Conservation (phyloP, 1,140 invertebrate genomes). For the Mercenaria mercenaria region DNA sequence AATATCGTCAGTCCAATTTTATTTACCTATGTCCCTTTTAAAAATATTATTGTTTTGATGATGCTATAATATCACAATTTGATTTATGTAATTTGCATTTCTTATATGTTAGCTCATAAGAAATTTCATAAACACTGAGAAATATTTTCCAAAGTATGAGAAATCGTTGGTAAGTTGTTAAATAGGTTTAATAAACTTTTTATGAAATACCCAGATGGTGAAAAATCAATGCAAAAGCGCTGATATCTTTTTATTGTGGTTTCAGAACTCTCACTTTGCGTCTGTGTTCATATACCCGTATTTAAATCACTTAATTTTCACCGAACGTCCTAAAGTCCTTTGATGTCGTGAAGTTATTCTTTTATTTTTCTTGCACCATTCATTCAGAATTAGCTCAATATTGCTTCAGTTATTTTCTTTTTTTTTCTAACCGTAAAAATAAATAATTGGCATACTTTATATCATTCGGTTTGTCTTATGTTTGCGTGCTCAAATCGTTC, state of each 20-base stretch:
- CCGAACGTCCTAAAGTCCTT: constrained; percentile 1
- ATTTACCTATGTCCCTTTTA: background rate
- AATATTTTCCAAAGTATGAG: background rate
- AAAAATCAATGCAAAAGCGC: background rate
- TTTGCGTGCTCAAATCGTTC: background rate
- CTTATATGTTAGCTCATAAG: background rate
- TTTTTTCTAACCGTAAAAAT: background rate
- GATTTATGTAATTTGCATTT: constrained; percentile 15
- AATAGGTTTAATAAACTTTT: constrained; percentile 17
- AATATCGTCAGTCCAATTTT: background rate
- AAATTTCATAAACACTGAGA: constrained; percentile 1
- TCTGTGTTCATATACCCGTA: constrained; percentile 1
- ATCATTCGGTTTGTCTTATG: background rate
- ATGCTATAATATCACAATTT: background rate
- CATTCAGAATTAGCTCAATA: background rate
- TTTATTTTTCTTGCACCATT: constrained; percentile 23
- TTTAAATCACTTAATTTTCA: constrained; percentile 30
- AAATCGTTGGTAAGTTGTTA: background rate
- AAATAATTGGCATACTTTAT: constrained; percentile 15
- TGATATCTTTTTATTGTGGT: constrained; percentile 13
- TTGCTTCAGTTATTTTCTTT: constrained; percentile 7
- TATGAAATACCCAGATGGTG: constrained; percentile 28
- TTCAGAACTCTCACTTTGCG: background rate
- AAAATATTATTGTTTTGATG: background rate
- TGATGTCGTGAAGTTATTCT: background rate